Evolutionary conservation across 2,113 vertebrate genomes (phyloP), one percentile per base, ranked within the genome.

Genomic region (Ptilorrhoa leucosticta): DNA sequence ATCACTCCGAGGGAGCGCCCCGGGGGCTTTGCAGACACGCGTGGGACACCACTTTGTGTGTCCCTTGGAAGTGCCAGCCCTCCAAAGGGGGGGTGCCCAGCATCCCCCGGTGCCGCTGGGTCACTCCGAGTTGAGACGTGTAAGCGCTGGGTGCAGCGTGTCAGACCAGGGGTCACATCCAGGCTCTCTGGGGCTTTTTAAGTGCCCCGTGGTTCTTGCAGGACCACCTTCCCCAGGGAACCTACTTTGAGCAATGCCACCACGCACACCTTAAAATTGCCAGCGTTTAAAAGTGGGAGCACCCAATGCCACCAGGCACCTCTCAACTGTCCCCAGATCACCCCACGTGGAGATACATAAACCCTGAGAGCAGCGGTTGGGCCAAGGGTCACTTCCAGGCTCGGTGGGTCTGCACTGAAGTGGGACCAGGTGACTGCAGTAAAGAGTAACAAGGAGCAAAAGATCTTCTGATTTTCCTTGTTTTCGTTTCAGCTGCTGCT

Each of bases 351-450:
- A 37, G 24, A n/a, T 15, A 19, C 1, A 37, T 1, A 37, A 68
- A 13, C n/a, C 6, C 60, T 5, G 45, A 60, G 48, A 3, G 28
- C 26, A 1, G 9, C 0, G 0, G 7, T 7, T 26, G 61, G 75
- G 28, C 22, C 4, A 1, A 60, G 12, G 45, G 70, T 63, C 56
- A 2, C 31, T 17, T 54, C 53, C 27, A 68, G 47, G 28, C 31
- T 78, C 3, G 0, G 18, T 56, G 90, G 78, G 42, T 87, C 73
- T 72, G 64, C 37, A 6, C 18, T 23, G 60, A 71, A 83, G 19
- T 11, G 60, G 37, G 76, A 40, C 17, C 35, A 12, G 58, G 56
- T 47, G 45, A n/a, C n/a, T 44, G 61, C 85, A 87, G 48, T 30
- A 35, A 60, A 76, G 48, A 72, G 28, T 17, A 42, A 30, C 26